Conservation (phyloP, 1,140 invertebrate species). For the Mactra quadrangularis region DNA sequence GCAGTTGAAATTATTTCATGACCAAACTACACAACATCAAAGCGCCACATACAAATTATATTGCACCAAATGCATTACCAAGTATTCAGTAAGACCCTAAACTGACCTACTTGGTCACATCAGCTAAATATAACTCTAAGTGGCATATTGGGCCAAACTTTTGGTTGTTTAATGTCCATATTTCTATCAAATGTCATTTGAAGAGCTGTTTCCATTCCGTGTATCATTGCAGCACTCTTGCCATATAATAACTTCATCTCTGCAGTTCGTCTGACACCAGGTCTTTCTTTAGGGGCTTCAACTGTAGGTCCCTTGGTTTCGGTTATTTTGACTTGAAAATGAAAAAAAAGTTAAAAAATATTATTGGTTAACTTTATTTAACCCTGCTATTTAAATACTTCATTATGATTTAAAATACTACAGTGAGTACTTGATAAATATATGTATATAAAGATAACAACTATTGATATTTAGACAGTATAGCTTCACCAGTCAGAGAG, state of each 20-base stretch:
- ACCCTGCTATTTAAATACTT: neutral
- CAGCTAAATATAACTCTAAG: conserved; percentile 84
- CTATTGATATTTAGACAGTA: no score
- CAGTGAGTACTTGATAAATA: no score
- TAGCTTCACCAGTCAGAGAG: no score
- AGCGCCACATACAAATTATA: no score
- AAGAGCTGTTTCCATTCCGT: conserved; percentile 90
- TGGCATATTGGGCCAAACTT: conserved; percentile 90
- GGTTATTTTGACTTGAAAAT: conserved; percentile 12
- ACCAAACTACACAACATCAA: no score
- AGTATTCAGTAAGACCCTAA: no score
- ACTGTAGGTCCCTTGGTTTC: conserved; percentile 56
- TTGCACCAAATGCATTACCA: no score
- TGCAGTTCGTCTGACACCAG: conserved; percentile 80
- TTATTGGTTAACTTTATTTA: no score
- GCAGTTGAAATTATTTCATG: no score
- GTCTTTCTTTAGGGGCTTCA: conserved; percentile 78
- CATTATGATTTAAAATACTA: neutral
- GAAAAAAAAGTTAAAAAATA: no score
- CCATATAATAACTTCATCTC: conserved; percentile 82
- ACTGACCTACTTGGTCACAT: no score
- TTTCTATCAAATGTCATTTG: conserved; percentile 88
- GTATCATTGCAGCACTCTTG: conserved; percentile 87
- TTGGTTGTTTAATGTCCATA: conserved; percentile 87
- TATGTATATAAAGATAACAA: no score